These are phyloP conservation scores for Moxostoma hubbsi DNA, from an alignment of 2,797 vertebrate species.

Conservation along the genomic window DNA sequence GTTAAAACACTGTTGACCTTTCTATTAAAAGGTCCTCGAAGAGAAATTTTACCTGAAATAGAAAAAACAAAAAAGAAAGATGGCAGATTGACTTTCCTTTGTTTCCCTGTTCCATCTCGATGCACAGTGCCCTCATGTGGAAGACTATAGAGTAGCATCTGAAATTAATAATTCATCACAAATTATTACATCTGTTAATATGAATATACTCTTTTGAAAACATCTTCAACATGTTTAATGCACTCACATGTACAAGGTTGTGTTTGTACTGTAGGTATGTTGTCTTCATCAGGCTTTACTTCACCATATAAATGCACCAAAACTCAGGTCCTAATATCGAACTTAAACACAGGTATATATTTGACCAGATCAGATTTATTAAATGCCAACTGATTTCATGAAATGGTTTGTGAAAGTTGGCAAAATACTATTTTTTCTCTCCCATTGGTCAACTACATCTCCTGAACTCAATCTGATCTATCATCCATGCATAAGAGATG, in stretches of 20 bases:
- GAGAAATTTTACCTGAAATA: slow-evolving; percentile 51
- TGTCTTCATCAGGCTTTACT: neutral
- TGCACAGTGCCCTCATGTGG: slow-evolving; percentile 70
- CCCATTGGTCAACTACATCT: neutral
- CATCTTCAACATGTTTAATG: neutral
- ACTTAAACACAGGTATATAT: neutral
- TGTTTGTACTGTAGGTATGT: neutral
- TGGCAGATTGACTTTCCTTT: slow-evolving; percentile 66
- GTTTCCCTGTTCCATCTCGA: slow-evolving; percentile 63
- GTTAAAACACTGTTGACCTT: slow-evolving; percentile 32
- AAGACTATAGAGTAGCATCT: slow-evolving; percentile 51
- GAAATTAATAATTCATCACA: neutral
- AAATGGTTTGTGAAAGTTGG: neutral
- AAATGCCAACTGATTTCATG: neutral
- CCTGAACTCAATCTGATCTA: slow-evolving; percentile 1
- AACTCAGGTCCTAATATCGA: neutral
- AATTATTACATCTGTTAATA: neutral
- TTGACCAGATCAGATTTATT: neutral
- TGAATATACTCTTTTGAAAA: neutral
- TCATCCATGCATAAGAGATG: slow-evolving; percentile 13
- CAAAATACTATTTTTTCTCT: neutral
- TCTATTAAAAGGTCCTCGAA: slow-evolving; percentile 45
- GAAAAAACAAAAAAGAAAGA: slow-evolving; percentile 43
- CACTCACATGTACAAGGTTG: neutral
- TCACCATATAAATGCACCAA: neutral